A percentile compares a stretch with the other conserved stretches of the same genome.
phyloP scores from a whole-genome alignment of 2,113 vertebrate species.

The Pantherophis guttatus region DNA sequence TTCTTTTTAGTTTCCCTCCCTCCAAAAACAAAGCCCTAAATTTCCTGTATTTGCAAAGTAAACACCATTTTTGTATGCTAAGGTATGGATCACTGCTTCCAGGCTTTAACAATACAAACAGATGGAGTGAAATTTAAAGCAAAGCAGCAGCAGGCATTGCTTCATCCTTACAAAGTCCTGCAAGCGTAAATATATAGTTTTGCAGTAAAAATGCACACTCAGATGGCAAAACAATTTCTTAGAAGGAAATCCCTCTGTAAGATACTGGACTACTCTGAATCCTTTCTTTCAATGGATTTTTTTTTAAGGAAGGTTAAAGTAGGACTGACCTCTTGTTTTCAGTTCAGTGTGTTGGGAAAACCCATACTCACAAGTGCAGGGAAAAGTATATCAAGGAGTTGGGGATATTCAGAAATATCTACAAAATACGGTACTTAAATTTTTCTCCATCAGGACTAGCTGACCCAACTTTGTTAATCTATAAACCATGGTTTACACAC shows the following conservation, averaged over 20 bases:
- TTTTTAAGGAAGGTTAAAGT: neutral
- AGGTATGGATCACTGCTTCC: neutral
- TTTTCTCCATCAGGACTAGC: neutral
- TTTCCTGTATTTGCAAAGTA: neutral
- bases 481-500: neutral
- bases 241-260: neutral
- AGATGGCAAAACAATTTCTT: neutral
- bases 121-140: neutral
- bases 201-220: neutral
- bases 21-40: neutral
- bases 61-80: neutral
- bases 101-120: neutral
- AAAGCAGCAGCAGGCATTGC: neutral
- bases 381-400: neutral
- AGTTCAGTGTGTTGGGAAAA: neutral
- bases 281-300: neutral
- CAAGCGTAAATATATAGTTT: neutral
- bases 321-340: neutral
- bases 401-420: neutral
- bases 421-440: neutral
- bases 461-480: neutral
- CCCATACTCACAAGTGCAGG: neutral
- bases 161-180: neutral
- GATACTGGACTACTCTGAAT: neutral
- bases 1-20: neutral